Conservation (phyloP, 92 coral and sea anemone species). For the Micromussa lordhowensis region DNA sequence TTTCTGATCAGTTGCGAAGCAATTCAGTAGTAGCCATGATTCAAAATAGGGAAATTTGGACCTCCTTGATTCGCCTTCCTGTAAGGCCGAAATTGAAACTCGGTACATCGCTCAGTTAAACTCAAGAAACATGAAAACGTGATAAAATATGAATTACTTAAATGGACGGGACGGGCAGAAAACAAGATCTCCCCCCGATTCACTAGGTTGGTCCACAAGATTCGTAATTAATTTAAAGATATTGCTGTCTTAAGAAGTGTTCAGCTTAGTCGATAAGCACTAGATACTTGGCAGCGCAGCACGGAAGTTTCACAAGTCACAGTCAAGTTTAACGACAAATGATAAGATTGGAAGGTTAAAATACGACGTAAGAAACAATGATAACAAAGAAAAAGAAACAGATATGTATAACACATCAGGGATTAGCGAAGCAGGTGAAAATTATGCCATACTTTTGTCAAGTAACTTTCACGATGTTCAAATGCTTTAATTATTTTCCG, state of each 20-base stretch:
- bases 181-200: not conserved
- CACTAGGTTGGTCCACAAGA: not conserved
- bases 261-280: not conserved
- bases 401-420: not conserved
- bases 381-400: not conserved
- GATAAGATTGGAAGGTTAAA: not conserved
- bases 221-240: not conserved
- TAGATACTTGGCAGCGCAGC: not conserved
- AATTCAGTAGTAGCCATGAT: too few relatives aligned
- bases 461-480: not conserved
- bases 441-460: not conserved
- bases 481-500: too few relatives aligned
- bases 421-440: slow-evolving; percentile 1
- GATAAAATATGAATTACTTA: not conserved
- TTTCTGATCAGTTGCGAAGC: too few relatives aligned
- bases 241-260: not conserved
- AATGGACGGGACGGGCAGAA: not conserved
- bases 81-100: too few relatives aligned
- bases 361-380: not conserved
- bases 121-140: not conserved
- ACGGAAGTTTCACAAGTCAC: not conserved
- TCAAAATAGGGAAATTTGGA: too few relatives aligned
- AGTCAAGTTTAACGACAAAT: not conserved
- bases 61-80: too few relatives aligned
- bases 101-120: too few relatives aligned